Percentiles rank a stretch among this genome's conserved stretches.
phyloP scores from a whole-genome alignment of 30 jellyfish, hydroid and myxozoan species.

The Clytia hemisphaerica region DNA sequence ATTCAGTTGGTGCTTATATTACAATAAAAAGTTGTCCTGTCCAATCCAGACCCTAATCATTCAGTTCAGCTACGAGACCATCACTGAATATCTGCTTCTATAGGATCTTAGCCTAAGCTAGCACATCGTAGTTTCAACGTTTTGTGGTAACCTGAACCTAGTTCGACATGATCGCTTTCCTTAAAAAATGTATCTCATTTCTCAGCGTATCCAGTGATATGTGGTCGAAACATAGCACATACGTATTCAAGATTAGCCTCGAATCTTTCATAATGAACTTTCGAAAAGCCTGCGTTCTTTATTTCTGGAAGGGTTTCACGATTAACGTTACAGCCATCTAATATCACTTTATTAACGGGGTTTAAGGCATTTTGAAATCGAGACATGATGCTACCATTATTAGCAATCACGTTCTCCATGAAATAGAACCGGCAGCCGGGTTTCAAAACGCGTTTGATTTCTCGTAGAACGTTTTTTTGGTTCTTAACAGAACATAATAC shows the following conservation, averaged over 20 bases:
- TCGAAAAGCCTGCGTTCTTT: constrained; percentile 10
- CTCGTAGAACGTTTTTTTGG: constrained; percentile 1
- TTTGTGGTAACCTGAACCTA: no score
- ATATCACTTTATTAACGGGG: background rate
- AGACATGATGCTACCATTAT: background rate
- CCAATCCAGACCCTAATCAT: no score
- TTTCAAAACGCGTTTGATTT: constrained; percentile 22
- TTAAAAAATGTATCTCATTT: no score
- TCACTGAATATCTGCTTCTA: no score
- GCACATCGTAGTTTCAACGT: no score
- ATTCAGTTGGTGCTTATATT: no score
- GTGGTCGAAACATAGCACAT: constrained; percentile 11
- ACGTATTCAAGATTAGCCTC: constrained; percentile 8
- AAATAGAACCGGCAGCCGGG: constrained; percentile 33
- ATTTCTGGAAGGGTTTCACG: background rate
- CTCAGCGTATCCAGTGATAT: constrained; percentile 15
- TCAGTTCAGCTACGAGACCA: no score
- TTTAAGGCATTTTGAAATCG: background rate
- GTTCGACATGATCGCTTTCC: no score
- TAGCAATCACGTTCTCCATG: constrained; percentile 30
- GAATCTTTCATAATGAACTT: background rate
- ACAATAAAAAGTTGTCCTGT: no score
- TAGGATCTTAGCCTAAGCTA: no score
- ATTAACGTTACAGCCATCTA: constrained; percentile 20
- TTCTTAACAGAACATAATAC: constrained; percentile 26